Evolutionary conservation across 2,113 vertebrate genomes (phyloP).

Genomic region (Cinclus mexicanus): DNA sequence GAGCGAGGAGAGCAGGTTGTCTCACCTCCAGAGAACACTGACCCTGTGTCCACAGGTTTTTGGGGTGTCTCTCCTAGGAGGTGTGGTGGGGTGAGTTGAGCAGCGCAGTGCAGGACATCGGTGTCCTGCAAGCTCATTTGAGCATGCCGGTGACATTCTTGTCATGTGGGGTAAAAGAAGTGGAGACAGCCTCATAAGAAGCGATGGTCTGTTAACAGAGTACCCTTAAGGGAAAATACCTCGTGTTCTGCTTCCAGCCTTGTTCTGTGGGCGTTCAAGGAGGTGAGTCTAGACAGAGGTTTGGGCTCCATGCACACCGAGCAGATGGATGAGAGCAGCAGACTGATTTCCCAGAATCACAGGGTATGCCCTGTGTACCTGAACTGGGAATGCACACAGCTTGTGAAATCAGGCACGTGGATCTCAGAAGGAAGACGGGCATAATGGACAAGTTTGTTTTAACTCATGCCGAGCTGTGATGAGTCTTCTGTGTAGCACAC

Average conservation of each 20-base stretch:
- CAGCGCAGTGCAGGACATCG: rapidly evolving
- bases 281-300: background rate
- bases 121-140: rapidly evolving
- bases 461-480: rapidly evolving
- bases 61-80: background rate
- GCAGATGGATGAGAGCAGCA: background rate
- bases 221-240: background rate
- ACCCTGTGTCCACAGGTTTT: background rate
- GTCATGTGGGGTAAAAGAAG: rapidly evolving
- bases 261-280: rapidly evolving
- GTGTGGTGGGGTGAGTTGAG: background rate
- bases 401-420: background rate
- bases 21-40: background rate
- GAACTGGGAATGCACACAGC: rapidly evolving
- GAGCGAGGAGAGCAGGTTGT: background rate
- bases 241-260: background rate
- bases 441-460: background rate
- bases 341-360: background rate
- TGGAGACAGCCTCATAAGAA: background rate
- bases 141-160: rapidly evolving
- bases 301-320: rapidly evolving
- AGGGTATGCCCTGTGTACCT: rapidly evolving
- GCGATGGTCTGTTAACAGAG: background rate
- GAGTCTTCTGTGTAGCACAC: background rate
- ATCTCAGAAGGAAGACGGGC: rapidly evolving